These are phyloP conservation scores for Cepaea nemoralis DNA, from an alignment of 1,140 invertebrate species.

Conservation along the genomic window DNA sequence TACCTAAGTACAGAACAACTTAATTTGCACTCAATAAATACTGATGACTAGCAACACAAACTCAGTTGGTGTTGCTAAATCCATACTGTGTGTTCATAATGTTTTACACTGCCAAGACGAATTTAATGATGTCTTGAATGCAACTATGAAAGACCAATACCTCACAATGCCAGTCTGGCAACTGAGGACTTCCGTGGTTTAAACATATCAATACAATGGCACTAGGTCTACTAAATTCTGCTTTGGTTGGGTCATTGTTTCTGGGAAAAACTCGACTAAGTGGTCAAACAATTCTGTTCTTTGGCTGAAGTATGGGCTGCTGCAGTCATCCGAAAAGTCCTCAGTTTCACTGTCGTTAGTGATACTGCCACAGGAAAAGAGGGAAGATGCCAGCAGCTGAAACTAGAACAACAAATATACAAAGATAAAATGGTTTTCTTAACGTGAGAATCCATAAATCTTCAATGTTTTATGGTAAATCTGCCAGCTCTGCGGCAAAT, in stretches of 20 bases:
- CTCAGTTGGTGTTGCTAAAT: not conserved
- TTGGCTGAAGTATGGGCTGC: constrained; percentile 70
- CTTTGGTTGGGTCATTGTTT: constrained; percentile 80
- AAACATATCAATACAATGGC: constrained; percentile 46
- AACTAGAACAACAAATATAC: constrained; percentile 69
- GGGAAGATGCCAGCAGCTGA: constrained; percentile 73
- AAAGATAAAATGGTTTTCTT: not conserved
- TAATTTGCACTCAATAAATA: not conserved
- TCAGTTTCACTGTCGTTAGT: constrained; percentile 57
- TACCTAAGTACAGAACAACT: not conserved
- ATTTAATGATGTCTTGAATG: not conserved
- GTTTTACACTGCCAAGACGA: too few species aligned
- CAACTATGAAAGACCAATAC: not conserved
- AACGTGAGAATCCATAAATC: not conserved
- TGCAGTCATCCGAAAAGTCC: constrained; percentile 43
- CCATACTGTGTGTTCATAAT: not conserved
- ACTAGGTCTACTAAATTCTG: constrained; percentile 79
- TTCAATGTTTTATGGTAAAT: too few species aligned
- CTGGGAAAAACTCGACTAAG: constrained; percentile 79
- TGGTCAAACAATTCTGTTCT: constrained; percentile 79
- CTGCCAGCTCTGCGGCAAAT: too few species aligned
- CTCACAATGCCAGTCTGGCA: not conserved
- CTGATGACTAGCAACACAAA: not conserved
- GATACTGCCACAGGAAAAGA: constrained; percentile 71
- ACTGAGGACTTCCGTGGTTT: not conserved